phyloP scores from a whole-genome alignment of 2,797 vertebrate genomes.

The Scolopax rusticola region DNA sequence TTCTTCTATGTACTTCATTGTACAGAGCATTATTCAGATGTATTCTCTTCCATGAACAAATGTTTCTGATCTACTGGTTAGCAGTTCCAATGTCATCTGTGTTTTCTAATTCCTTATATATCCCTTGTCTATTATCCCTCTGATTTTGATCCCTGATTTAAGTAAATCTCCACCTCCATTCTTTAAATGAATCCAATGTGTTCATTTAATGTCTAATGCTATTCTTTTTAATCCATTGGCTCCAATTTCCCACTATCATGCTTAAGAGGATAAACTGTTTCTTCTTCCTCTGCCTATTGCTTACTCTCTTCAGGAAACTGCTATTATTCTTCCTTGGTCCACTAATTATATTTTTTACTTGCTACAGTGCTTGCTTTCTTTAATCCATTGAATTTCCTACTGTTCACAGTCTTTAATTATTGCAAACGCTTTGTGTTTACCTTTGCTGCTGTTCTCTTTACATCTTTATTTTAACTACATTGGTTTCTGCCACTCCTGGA shows the following conservation, averaged over 20 bases:
- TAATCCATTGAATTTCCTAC: constrained; percentile 21
- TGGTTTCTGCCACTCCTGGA: constrained; percentile 5
- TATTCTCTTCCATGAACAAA: not conserved
- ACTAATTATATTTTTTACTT: constrained; percentile 33
- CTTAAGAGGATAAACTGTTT: constrained; percentile 30
- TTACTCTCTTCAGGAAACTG: not conserved
- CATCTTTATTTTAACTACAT: constrained; percentile 30
- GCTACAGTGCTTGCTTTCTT: not conserved
- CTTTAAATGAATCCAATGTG: not conserved
- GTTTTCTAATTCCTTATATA: not conserved
- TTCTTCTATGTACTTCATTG: not conserved
- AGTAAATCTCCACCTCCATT: not conserved
- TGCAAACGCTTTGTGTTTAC: constrained; percentile 10
- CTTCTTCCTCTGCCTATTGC: not conserved
- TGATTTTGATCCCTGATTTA: constrained; percentile 24
- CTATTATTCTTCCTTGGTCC: not conserved
- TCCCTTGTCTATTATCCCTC: not conserved
- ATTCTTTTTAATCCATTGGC: not conserved
- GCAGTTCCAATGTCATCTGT: not conserved
- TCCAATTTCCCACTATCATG: not conserved
- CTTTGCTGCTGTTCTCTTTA: not conserved
- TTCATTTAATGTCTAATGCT: constrained; percentile 8
- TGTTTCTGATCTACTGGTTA: not conserved
- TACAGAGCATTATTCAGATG: not conserved
- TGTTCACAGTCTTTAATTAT: not conserved